Evolutionary conservation across 2,888 invertebrate genomes (phyloP), one percentile per base, ranked within the genome.

Genomic region (Autographa pulchrina): DNA sequence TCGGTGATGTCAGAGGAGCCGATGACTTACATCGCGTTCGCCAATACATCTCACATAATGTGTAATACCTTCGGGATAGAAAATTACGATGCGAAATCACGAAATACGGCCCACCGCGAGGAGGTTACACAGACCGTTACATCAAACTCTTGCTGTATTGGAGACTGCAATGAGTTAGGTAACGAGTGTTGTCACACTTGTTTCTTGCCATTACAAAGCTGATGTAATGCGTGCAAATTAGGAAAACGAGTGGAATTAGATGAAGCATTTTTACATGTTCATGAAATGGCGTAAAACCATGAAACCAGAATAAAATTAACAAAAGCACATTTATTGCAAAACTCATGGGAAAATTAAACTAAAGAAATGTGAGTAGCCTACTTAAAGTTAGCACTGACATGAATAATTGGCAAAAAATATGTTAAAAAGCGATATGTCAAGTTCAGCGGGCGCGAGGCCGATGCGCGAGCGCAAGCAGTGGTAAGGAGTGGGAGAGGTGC

Each of bases 131-230:
- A 82, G 70, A 88, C 83, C 84, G 88, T 92, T 93, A 92, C 93
- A 93, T 92, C 90, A 91, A 93, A 83, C 90, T 88, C 88, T 86
- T 86, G 88, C 87, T 84, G 85, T 87, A 88, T 86, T 84, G 86
- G 86, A 89, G 89, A 86, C 89, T 88, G 94, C 93, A 92, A 91
- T 85, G 84, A 82, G 89, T 95, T 93, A 92, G 90, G 92, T 94
- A 95, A 95, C 89, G 83, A 87, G 89, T 94, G 93, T 92, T 93
- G 93, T 93, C 94, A 94, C 92, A 93, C 90, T 90, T 85, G 91
- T 89, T 91, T 89, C 90, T 89, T 93, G 94, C 92, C 91, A 92
- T 92, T 92, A 91, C 88, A 75, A 69, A 68, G 84, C 83, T 92
- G 92, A 92, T 87, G 94, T 93, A 94, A 93, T 86, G 82, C 81